Evolutionary conservation across 2,888 invertebrate genomes (phyloP), one percentile per base, ranked within the genome.

Genomic region (Drosophila hawaiiensis): DNA sequence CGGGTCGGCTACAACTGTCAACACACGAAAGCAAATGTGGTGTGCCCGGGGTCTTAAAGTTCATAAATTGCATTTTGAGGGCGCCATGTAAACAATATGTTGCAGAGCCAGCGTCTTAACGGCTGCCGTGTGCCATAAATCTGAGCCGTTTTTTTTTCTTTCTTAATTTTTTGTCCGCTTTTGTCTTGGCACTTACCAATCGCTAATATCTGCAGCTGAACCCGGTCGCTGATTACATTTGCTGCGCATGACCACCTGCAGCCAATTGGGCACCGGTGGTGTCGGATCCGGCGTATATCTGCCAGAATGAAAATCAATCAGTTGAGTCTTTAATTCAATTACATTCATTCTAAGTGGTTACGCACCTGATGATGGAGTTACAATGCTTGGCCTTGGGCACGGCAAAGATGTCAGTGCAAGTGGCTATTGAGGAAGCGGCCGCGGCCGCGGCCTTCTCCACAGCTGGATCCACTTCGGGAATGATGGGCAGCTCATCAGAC

Each of bases 171-270:
- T 28, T 19, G 16, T 5, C 19, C 35, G 55, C 37, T 55, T 28
- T 39, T 56, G 56, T 56, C 66, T 59, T 68, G 50, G 41, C 68
- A 81, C 88, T 86, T 73, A 91, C 90, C 85, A 82, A 68, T 89
- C 86, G 72, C 80, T 75, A 53, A 33, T 22, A 62, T 84, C 90
- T 47, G 73, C 50, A 25, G 73, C 50, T 37, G 70, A 73, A 7
- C 70, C 66, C 10, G 63, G 2, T 31, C 72, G 78, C 55, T 73
- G 75, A 81, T 83, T 85, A 80, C 92, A 91, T 91, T 93, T 93
- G 80, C 91, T 93, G 67, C 91, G 91, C 92, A 93, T 93, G 56
- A 93, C 93, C 83, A 93, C 80, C 80, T 93, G 93, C 83, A 93
- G 73, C 93, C 93, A 93, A 82, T 93, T 93, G 68, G 93, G 93